A percentile compares a stretch with the other conserved stretches of the same genome.
These are phyloP conservation scores for Cecidostiba fungosa DNA, from an alignment of 2,888 invertebrate genomes.

Conservation along the genomic window DNA sequence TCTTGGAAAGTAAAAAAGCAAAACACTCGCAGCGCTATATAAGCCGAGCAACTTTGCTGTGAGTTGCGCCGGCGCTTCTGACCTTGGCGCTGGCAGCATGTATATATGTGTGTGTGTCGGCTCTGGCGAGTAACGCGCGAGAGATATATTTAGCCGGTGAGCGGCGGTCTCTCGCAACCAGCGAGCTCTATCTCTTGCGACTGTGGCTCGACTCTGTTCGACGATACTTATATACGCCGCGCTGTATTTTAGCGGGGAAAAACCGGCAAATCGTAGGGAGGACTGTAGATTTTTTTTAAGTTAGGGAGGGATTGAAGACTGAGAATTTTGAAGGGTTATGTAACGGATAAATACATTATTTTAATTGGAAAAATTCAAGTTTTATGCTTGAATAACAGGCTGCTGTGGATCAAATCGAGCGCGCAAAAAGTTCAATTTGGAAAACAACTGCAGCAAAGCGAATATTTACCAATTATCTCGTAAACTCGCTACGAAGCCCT, in stretches of 20 bases:
- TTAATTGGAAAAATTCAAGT: background rate
- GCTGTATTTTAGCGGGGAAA: background rate
- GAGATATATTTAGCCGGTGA: slow-evolving; percentile 46
- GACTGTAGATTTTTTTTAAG: background rate
- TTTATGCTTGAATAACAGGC: too few species aligned
- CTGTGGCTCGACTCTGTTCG: background rate
- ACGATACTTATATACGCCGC: background rate
- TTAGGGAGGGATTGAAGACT: background rate
- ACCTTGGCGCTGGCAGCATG: background rate
- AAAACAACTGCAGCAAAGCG: background rate
- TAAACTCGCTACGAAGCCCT: background rate
- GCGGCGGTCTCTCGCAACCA: slow-evolving; percentile 18
- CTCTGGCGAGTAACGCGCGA: slow-evolving; percentile 1
- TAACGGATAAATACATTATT: background rate
- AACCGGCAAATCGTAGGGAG: background rate
- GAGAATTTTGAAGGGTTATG: background rate
- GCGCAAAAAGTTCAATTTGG: background rate
- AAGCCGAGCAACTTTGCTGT: background rate
- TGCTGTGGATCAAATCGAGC: too few species aligned
- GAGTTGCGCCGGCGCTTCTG: slow-evolving; percentile 24
- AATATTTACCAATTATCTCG: background rate
- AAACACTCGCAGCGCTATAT: slow-evolving; percentile 6
- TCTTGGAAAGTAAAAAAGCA: background rate
- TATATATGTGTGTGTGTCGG: background rate
- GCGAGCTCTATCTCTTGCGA: background rate